Base-by-base conservation (phyloP, 1,140 invertebrate species). In the Drosophila parvula region DNA sequence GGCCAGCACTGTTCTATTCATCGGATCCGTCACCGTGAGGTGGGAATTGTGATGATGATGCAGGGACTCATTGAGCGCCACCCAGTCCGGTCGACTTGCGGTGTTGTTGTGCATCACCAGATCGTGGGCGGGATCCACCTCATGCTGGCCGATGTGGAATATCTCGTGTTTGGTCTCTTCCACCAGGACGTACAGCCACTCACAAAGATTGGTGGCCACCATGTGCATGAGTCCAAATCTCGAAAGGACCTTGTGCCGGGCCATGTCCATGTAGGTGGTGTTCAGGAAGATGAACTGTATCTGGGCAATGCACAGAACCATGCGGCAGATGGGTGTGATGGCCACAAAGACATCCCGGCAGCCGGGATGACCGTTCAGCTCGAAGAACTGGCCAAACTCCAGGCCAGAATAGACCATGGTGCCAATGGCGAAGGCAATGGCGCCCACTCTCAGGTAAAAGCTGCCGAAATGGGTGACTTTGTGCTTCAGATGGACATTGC, bases 221-320 rank as follows among this genome's bases (percentile, higher is more conserved):
- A 98, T 95, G 92, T 98, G 98, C 97, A 98, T 98, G 53, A 98
- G 92, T 6, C 97, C 97, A 90, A 98, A 97, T 48, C 97, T 93
- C 2, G 97, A 97, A 32, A 97, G 93, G 4, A 97, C 96, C 94
- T 98, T 98, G 92, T 97, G 97, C 59, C 96, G 95, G 78, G 97
- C 96, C 83, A 98, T 98, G 81, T 98, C 97, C 78, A 92, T 73
- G 56, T 90, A 92, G 5, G 91, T 92, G 18, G 91, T 92, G 50
- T 92, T 92, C 0, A 92, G 60, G 36, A 92, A 98, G 74, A 98
- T 97, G 90, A 98, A 98, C 90, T 98, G 97, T 94, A 98, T 97
- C 92, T 98, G 97, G 92, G 96, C 96, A 85, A 98, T 98, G 16
- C 97, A 97, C 92, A 98, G 96, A 12, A 97, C 93, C 94, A 98